Base-by-base conservation (phyloP, 2,888 invertebrate species). In the Netelia melanura region DNA sequence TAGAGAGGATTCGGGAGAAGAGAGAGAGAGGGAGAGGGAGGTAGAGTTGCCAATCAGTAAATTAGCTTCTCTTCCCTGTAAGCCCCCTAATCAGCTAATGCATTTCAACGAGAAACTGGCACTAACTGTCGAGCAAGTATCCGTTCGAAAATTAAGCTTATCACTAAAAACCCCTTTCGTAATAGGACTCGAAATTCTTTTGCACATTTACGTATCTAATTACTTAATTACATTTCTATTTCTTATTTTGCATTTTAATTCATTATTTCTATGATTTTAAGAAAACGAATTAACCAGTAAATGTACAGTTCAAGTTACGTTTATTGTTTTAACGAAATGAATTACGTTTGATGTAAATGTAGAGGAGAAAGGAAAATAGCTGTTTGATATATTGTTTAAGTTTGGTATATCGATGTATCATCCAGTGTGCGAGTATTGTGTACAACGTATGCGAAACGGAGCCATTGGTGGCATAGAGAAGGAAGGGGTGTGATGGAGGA, bases 11-110 rank as follows among this genome's bases (percentile, higher is more conserved):
- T 61, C 70, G 61, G 44, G 61, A 43, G n/a, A 23, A 21, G 17
- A 23, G 23, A 58, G 30, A 3, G 30, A 30, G 30, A 30, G 30
- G 5, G 30, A 25, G 62, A 17, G 25, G 3, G 25, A 25, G 25
- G 3, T 2, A 25, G 21, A 74, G 17, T 81, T 61, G 52, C 61
- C 61, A 75, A 81, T 68, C 81, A 52, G 62, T 75, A 70, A 75
- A 81, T 75, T 75, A 38, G 75, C 68, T 68, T 68, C 67, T 61
- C 58, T 17, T 8, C 68, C 25, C 23, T 61, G 44, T 43, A 62
- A 75, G 68, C 48, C 52, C 81, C 56, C 68, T 54, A 74, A 81
- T 81, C 68, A 68, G 74, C 75, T 75, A 81, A 81, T 81, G 81
- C 61, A 68, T 44, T 54, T 68, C 67, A 61, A 48, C 23, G 48